These are phyloP conservation scores for Indicator maculatus DNA, from an alignment of 2,113 vertebrate species.

Conservation along the genomic window DNA sequence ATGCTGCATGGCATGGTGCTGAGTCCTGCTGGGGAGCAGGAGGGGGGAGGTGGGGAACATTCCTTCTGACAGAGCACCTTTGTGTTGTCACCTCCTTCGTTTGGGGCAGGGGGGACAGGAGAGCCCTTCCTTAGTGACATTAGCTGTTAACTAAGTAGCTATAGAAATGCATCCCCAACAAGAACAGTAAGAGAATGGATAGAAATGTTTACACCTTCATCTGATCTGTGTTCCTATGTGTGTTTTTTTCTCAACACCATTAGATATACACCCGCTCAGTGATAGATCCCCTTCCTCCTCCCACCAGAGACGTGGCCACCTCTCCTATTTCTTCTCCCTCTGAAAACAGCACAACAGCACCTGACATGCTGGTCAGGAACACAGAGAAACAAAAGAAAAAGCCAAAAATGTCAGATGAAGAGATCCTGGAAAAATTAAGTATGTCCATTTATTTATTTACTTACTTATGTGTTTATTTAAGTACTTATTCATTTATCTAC, in stretches of 20 bases:
- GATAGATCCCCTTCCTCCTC: constrained; percentile 88
- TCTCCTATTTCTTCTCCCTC: constrained; percentile 84
- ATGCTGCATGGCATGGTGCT: not conserved
- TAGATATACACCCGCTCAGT: constrained; percentile 97
- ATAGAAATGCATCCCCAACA: not conserved
- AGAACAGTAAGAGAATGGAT: not conserved
- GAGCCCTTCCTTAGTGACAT: not conserved
- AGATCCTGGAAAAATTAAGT: constrained; percentile 97
- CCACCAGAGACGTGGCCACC: constrained; percentile 90
- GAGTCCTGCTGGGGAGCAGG: not conserved
- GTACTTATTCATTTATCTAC: not conserved
- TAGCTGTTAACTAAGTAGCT: not conserved
- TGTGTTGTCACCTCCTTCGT: not conserved
- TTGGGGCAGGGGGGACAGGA: accelerated
- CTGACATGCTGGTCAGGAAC: constrained; percentile 80
- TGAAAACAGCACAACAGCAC: constrained; percentile 72
- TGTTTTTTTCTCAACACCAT: constrained; percentile 15
- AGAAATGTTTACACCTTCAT: not conserved
- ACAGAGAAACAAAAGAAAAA: constrained; percentile 93
- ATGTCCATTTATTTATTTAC: constrained; percentile 45
- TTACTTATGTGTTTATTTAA: too few species aligned
- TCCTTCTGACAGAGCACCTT: not conserved
- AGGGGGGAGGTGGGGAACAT: not conserved
- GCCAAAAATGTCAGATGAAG: constrained; percentile 97
- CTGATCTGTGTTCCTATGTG: not conserved